Base-by-base conservation (phyloP, 2,797 vertebrate species). In the Eleutherodactylus coqui region DNA sequence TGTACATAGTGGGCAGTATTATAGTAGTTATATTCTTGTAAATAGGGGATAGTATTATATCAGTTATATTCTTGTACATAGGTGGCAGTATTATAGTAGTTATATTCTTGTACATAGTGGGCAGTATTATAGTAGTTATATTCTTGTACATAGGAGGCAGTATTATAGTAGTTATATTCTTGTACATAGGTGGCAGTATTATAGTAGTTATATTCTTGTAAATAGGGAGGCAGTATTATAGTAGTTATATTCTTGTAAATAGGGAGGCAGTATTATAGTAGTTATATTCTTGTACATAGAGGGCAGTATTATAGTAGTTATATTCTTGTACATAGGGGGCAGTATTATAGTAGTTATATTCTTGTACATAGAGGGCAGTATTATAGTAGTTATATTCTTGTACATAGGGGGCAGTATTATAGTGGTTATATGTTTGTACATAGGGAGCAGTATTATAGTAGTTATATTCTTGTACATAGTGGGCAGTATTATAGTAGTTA, bases 201-300 rank as follows among this genome's bases (percentile, higher is more conserved):
- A 70, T 70, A 70, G 67, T 70, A 69, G 64, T 69, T 69, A 69
- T 69, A 69, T 69, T 38, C 32, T 21, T 69, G 64, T 69, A 69
- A 5, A 69, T 69, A 69, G 64, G 34, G n/a, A n/a, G 13, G 55
- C 24, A 58, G 24, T 58, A 62, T 62, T 29, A 62, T 62, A 62
- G 58, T 62, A 62, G 58, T 29, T 62, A 62, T 62, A 58, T 62
- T 32, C 27, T 62, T 62, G 58, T 62, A 62, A 4, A 58, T 58
- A 58, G 55, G 55, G n/a, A n/a, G 9, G 58, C 10, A 62, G 60
- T 62, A 62, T 64, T 64, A 64, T 64, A 64, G 60, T 29, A 62
- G 51, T 51, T 51, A 53, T 62, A 29, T 62, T 62, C 58, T 62
- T 62, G 58, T 62, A 53, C 11, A 58, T 58, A 62, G 58, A n/a